Base-by-base conservation (phyloP, 2,113 vertebrate species). In the Phalacrocorax pelagicus region DNA sequence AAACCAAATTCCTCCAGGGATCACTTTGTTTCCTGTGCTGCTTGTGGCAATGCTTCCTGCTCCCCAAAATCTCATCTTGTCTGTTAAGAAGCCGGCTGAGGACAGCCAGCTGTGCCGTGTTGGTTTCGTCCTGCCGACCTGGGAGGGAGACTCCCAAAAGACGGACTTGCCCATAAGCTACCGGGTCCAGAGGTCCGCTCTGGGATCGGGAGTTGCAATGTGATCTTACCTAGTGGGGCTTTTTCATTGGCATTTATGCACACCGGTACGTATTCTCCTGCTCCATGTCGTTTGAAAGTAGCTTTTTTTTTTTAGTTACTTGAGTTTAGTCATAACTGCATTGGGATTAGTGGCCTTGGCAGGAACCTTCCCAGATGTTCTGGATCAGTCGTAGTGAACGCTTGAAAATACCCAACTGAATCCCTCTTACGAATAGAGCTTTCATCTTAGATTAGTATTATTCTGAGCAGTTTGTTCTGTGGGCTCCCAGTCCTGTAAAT, bases 291-390 rank as follows among this genome's bases (percentile, higher is more conserved):
- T 67, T 57, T 51, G 11, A 58, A 93, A 89, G 24, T 9, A 52
- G 24, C 10, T 75, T 78, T 51, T 88, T 52, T 65, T 80, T 78
- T 51, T 67, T n/a, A n/a, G 24, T 57, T 81, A 44, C 66, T 69
- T n/a, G 26, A 34, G 57, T 34, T 34, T 22, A 51, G 70, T 77
- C 27, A 13, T 80, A 80, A 91, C 58, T 82, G 17, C 27, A 12
- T 14, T n/a, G 75, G 87, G 88, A 30, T 87, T 44, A 51, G 51
- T 74, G 54, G 84, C 70, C 82, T 70, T 70, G 36, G 73, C 90
- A 73, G 58, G 78, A 87, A 81, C 51, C 36, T 88, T 82, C 54
- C 79, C 95, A 96, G 90, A 89, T 93, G 85, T 85, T 95, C 90
- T 81, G 86, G 61, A 92, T 95, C 81, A 85, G 58, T 74, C 83